Conservation (phyloP, 2,888 invertebrate species). For the Vannuccia rotundouncinata region DNA sequence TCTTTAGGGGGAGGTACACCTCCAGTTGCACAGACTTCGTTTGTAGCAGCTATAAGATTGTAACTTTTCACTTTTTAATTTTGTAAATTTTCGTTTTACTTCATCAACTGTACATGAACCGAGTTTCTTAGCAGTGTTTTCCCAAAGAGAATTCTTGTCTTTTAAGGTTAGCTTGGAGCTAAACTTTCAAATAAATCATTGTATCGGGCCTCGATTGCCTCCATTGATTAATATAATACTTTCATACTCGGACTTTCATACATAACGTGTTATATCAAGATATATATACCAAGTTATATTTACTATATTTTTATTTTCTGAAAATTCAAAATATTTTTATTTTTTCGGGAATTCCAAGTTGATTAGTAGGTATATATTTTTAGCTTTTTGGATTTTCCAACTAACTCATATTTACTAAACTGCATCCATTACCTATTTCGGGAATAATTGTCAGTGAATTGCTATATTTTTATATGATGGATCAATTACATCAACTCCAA, state of each 20-base stretch:
- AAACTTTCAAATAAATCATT: background rate
- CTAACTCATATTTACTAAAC: too few relatives aligned
- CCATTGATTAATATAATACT: background rate
- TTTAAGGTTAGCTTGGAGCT: background rate
- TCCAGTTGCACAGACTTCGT: background rate
- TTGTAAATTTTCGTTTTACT: background rate
- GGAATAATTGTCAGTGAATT: too few relatives aligned
- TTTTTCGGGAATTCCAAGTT: background rate
- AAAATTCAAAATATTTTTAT: background rate
- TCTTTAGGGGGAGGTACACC: too few relatives aligned
- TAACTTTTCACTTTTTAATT: background rate
- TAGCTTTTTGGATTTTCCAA: too few relatives aligned
- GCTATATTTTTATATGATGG: too few relatives aligned
- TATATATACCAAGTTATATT: too few relatives aligned
- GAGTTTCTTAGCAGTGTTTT: background rate
- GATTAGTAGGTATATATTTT: background rate
- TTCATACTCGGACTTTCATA: background rate
- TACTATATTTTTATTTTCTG: too few relatives aligned
- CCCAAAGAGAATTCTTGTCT: background rate
- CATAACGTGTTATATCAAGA: background rate
- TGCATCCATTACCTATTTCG: too few relatives aligned
- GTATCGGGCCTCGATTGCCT: background rate
- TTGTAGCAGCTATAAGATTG: background rate
- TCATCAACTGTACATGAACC: background rate
- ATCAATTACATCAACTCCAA: too few relatives aligned